phyloP scores from a whole-genome alignment of 2,888 invertebrate species.

The Chrysolina americana region DNA sequence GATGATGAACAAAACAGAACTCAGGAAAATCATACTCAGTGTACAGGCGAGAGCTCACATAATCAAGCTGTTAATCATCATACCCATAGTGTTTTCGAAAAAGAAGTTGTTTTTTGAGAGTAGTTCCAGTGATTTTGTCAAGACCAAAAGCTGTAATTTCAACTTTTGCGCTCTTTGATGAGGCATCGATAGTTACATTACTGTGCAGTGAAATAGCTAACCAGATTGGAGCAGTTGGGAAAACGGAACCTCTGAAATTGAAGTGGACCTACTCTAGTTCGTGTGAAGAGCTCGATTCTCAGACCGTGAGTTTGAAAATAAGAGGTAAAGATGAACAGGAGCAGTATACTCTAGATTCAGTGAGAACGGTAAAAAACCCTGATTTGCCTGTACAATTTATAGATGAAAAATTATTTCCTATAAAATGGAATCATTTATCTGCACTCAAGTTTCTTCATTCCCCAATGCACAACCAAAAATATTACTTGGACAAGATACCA shows the following conservation, averaged over 20 bases:
- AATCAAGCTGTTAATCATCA: neutral
- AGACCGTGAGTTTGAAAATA: neutral
- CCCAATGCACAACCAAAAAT: neutral
- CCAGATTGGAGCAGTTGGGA: too few species aligned
- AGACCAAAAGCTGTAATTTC: neutral
- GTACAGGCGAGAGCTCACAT: neutral
- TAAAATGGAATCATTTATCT: slow-evolving; percentile 3
- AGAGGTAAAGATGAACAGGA: neutral
- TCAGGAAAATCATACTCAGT: neutral
- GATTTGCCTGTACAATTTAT: neutral
- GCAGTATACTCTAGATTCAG: neutral
- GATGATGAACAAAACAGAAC: neutral
- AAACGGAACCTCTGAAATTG: neutral
- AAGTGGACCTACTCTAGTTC: neutral
- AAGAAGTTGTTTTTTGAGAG: neutral
- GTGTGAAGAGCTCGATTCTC: neutral
- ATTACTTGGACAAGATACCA: neutral
- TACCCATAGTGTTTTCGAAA: neutral
- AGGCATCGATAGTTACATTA: neutral
- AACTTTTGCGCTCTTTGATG: neutral
- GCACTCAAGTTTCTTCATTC: neutral
- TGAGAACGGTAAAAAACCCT: neutral
- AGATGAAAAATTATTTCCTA: neutral
- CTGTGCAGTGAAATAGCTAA: neutral
- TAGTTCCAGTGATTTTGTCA: neutral